Evolutionary conservation across 2,888 invertebrate genomes (phyloP).

Genomic region (Orthonychiurus folsomi): DNA sequence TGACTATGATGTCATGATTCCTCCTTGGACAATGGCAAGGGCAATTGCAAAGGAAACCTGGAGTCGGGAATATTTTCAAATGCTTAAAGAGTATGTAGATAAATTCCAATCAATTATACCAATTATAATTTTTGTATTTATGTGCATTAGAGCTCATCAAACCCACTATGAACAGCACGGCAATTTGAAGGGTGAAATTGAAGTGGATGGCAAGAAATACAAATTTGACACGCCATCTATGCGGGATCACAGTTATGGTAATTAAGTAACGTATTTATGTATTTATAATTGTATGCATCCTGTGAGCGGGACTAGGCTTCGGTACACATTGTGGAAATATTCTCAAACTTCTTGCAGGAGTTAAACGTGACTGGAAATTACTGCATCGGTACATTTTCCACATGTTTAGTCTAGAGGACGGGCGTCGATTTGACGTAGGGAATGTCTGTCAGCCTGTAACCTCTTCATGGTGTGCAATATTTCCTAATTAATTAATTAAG

Average conservation of each 20-base stretch:
- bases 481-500: neutral
- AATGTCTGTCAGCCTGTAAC: slow-evolving; percentile 67
- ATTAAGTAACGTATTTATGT: slow-evolving; percentile 29
- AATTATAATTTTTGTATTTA: neutral
- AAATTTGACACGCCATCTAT: slow-evolving; percentile 56
- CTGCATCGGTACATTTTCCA: slow-evolving; percentile 72
- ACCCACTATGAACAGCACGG: slow-evolving; percentile 79
- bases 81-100: slow-evolving; percentile 53
- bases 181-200: slow-evolving; percentile 52
- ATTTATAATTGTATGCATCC: slow-evolving; percentile 46
- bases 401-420: slow-evolving; percentile 63
- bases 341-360: no score
- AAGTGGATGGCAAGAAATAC: slow-evolving; percentile 49
- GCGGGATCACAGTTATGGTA: slow-evolving; percentile 71
- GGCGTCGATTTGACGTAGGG: slow-evolving; percentile 59
- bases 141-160: slow-evolving; percentile 58
- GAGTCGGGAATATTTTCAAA: slow-evolving; percentile 59
- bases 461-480: slow-evolving; percentile 53
- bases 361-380: slow-evolving; percentile 62
- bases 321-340: no score
- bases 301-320: slow-evolving; percentile 64
- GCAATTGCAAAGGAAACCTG: slow-evolving; percentile 67
- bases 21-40: slow-evolving; percentile 57
- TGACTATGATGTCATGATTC: slow-evolving; percentile 64
- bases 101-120: neutral